Conservation (phyloP, 2,113 vertebrate species). For the Xenus cinereus region DNA sequence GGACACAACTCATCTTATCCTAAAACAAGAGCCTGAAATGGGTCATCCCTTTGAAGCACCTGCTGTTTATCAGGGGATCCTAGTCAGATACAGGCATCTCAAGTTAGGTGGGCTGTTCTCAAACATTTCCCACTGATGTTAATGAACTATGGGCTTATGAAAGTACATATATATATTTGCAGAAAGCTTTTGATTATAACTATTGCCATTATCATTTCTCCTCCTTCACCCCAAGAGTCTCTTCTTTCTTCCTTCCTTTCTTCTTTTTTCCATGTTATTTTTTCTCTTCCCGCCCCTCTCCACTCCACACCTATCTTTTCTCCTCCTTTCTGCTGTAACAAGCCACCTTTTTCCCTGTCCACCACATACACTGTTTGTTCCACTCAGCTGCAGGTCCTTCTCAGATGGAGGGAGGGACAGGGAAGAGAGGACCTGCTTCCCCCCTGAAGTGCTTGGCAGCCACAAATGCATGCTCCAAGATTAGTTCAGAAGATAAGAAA, state of each 20-base stretch:
- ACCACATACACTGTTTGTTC: not conserved
- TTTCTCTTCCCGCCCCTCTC: not conserved
- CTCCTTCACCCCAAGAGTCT: not conserved
- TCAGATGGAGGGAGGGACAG: not conserved
- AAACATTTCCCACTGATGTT: not conserved
- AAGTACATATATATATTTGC: not conserved
- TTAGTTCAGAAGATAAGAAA: slow-evolving; percentile 13
- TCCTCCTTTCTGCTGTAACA: not conserved
- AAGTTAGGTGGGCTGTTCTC: not conserved
- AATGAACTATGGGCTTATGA: not conserved
- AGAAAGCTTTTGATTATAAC: not conserved
- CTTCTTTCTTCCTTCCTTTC: not conserved
- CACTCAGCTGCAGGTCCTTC: not conserved
- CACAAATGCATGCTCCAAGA: not conserved
- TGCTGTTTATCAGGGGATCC: not conserved
- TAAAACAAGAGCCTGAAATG: not conserved
- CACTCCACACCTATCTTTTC: not conserved
- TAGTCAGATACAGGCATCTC: not conserved
- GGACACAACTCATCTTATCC: not conserved
- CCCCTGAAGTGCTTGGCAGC: not conserved
- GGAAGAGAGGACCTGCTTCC: not conserved
- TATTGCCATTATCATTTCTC: not conserved
- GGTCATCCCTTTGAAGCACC: not conserved
- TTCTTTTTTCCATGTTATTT: not conserved
- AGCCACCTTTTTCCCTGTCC: not conserved